Base-by-base conservation (phyloP, 2,113 vertebrate genomes). In the Sturnus vulgaris region DNA sequence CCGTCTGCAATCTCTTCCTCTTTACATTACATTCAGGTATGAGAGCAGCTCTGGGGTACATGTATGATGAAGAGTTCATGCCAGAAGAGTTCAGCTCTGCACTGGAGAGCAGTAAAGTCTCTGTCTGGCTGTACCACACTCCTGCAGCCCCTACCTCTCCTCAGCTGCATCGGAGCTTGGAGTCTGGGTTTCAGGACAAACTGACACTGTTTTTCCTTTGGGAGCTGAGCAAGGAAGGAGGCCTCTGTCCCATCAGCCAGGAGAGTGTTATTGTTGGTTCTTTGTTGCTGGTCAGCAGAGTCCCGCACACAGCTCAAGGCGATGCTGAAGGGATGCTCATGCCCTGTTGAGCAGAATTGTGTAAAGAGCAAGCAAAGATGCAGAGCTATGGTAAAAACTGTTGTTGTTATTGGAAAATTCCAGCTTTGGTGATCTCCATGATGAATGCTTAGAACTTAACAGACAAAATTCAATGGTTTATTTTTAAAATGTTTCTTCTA, bases 251-350 rank as follows among this genome's bases (percentile, higher is more conserved):
- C 92, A 47, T 97, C 96, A 39, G 90, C 66, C 64, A 93, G 85
- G 35, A 96, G 85, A 31, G 81, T 72, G 56, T 96, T 96, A 12
- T 94, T 90, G 90, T 95, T 92, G 60, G 92, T 95, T 82, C 90
- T 95, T 55, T 93, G 94, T 14, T 91, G 84, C 42, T 97, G 95
- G 33, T 97, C 97, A 59, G 92, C 57, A 16, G 95, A 91, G 31
- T 97, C 96, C 70, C 88, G 95, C 55, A 98, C 80, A 47, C 92
- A 97, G 94, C 86, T 96, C 77, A 97, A 30, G 12, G 96, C 88
- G 0, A 98, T 98, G 89, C 98, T 98, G 93, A 98, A 98, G 23
- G 98, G 98, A 77, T 97, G 85, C 79, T 98, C 98, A 0, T 98
- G 98, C 27, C 98, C 98, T 98, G 95, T 70, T 76, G 86, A 96